phyloP scores from a whole-genome alignment of 2,797 vertebrate species.

The Girardinus metallicus region DNA sequence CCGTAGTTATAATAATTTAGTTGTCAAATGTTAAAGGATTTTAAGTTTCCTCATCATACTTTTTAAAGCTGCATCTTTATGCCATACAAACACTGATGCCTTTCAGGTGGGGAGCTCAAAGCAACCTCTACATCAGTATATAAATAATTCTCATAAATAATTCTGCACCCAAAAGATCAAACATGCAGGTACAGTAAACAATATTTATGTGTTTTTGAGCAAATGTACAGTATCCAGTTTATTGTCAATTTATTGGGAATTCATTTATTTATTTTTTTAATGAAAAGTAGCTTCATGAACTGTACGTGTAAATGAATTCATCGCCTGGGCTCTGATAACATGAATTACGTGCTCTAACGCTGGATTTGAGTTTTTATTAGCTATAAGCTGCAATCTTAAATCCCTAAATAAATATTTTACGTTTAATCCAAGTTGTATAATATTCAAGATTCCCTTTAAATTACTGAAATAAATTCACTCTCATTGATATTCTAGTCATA shows the following conservation, averaged over 20 bases:
- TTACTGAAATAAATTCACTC: not conserved
- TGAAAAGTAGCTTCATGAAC: not conserved
- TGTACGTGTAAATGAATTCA: not conserved
- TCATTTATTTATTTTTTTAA: not conserved
- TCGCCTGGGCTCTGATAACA: not conserved
- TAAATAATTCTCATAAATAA: constrained; percentile 3
- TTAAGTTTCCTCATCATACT: not conserved
- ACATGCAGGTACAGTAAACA: not conserved
- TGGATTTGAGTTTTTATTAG: not conserved
- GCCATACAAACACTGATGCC: constrained; percentile 9
- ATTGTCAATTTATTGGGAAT: not conserved
- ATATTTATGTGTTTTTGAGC: not conserved
- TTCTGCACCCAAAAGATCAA: constrained; percentile 6
- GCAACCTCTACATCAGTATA: not conserved
- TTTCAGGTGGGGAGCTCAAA: not conserved
- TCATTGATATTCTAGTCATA: not conserved
- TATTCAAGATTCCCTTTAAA: not conserved
- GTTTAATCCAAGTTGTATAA: not conserved
- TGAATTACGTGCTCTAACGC: not conserved
- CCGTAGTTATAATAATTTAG: not conserved
- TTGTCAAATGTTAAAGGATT: not conserved
- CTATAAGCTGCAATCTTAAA: not conserved
- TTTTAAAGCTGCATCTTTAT: not conserved
- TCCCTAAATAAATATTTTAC: not conserved
- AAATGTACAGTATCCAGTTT: not conserved